Base-by-base conservation (phyloP, 2,888 invertebrate genomes). In the Fragum fragum region DNA sequence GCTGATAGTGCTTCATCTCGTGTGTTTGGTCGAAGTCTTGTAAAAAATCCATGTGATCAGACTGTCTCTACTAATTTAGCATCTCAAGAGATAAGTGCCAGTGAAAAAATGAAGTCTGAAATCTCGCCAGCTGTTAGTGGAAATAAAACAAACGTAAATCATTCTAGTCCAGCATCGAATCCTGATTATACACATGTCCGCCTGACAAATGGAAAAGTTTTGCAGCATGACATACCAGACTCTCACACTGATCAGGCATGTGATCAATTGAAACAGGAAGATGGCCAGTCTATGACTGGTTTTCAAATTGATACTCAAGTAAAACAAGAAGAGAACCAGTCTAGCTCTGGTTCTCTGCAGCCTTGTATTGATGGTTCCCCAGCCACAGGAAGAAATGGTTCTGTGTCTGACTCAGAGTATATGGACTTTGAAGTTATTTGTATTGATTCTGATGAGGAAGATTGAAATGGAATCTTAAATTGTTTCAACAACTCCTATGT, bases 381-480 rank as follows among this genome's bases (percentile, higher is more conserved):
- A 47, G 47, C 47, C 14, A 5, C 47, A 47, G 47, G 7, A 18
- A 47, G 47, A 47, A 47, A 47, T 47, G 47, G 47, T 47, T 47
- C 47, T 14, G n/a, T 28, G 52, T 66, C 70, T 5, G 77, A 74
- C 36, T 32, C 61, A 36, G 84, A 85, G 7, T 71, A 76, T n/a
- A 76, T 81, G 73, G 79, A 81, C 26, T 85, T 69, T 72, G 84
- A 85, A 72, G 84, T 85, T 18, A 85, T 85, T 18, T 79, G 81
- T 61, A 81, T 85, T 21, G 85, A 85, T 61, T 85, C 85, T 28
- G 81, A 82, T 61, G 81, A 79, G 9, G 81, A 79, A 0, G 76
- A 21, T 57, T 57, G 32, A 32, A 26, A 26, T n/a, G n/a, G 18
- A 47, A 1, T 18, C 47, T 2, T 1, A 1, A 6, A 47, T 18